Evolutionary conservation across 2,797 vertebrate species (phyloP), one percentile per base, ranked within the genome.

Genomic region (Myotis planiceps): DNA sequence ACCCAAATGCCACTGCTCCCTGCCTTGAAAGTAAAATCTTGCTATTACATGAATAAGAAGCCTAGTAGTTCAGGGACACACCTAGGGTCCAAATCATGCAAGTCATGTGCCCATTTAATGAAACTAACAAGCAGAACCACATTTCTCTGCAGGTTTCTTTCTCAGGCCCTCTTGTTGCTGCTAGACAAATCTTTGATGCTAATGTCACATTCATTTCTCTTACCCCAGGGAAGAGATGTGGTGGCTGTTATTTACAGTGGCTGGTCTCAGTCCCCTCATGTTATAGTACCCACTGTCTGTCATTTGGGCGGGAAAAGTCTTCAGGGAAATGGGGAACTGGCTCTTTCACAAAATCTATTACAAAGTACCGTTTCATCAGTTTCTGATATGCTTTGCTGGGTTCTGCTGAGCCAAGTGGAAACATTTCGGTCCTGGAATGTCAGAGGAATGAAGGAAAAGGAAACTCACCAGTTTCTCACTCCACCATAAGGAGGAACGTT

Each of bases 331-430:
- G 2, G 58, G 29, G 14, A 69, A 47, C 34, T 75, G 47, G 45
- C 51, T 86, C n/a, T 84, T 94, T 93, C n/a, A 19, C 72, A 47
- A 74, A 88, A 80, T 91, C 85, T 86, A 80, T 63, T 92, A 92
- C 27, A 65, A 94, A 87, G 68, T 94, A 88, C 6, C n/a, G 23
- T 84, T 96, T 97, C 76, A 65, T 92, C 27, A 34, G 29, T 47
- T 92, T 88, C 85, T 89, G 49, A 89, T 58, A 91, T 72, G 94
- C 85, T 95, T 88, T 96, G 49, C 65, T 91, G 53, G 23, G 29
- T 97, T 97, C 92, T 84, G 69, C 88, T 92, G 69, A 95, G 69
- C 71, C 92, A 88, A 84, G 82, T 80, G 83, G 95, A 94, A 96
- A 89, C 42, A 80, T 86, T 95, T 96, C n/a, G n/a, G 65, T 81